A percentile compares a stretch with the other conserved stretches of the same genome.
Evolutionary conservation across 2,113 vertebrate genomes (phyloP).

Genomic region (Globicephala melas): DNA sequence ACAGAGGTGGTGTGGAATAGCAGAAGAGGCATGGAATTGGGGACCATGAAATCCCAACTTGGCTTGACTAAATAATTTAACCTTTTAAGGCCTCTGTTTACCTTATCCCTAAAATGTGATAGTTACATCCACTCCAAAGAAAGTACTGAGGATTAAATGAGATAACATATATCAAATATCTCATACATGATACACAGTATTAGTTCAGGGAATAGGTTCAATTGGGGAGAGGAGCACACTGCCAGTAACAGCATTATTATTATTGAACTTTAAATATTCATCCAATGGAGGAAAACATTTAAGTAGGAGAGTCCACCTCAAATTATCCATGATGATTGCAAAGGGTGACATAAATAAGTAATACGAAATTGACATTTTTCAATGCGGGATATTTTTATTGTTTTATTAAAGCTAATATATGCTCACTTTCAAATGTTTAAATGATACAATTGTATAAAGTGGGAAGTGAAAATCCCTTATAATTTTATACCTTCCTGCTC

Average conservation of each 20-base stretch:
- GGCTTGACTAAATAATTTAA: not conserved
- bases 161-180: not conserved
- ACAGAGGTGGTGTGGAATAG: not conserved
- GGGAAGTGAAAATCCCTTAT: not conserved
- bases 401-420: not conserved
- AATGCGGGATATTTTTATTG: not conserved
- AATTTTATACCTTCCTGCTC: not conserved
- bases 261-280: not conserved
- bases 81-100: not conserved
- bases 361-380: not conserved
- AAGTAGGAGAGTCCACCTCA: not conserved
- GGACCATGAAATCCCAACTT: not conserved
- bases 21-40: not conserved
- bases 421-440: not conserved
- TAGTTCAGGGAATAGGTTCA: not conserved
- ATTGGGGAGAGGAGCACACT: accelerated
- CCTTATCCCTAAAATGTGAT: not conserved
- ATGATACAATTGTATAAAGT: not conserved
- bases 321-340: not conserved
- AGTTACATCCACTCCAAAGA: not conserved
- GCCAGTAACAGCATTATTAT: not conserved
- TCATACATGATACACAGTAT: not conserved
- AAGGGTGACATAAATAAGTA: not conserved
- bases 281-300: not conserved
- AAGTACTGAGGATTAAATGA: not conserved